Evolutionary conservation across 2,888 invertebrate species (phyloP).

Genomic region (Caenorhabditis becei): DNA sequence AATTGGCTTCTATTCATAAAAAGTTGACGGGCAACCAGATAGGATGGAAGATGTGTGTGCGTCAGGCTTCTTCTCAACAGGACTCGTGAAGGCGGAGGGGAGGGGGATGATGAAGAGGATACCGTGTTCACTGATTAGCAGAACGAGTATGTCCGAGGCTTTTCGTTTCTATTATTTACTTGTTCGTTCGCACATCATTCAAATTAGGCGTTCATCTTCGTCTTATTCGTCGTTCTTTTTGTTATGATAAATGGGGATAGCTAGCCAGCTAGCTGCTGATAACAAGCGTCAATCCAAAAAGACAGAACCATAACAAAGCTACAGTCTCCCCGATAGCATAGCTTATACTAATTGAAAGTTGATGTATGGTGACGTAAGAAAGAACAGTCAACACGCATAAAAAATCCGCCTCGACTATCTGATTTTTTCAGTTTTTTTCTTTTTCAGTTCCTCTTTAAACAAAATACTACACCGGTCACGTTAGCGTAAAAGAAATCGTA

Average conservation of each 20-base stretch:
- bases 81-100: conserved; percentile 16
- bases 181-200: conserved; percentile 44
- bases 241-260: conserved; percentile 4
- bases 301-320: too few relatives aligned
- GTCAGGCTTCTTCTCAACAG: conserved; percentile 47
- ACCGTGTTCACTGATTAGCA: conserved; percentile 60
- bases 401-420: conserved; percentile 45
- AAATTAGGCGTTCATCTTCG: conserved; percentile 15
- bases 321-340: too few relatives aligned
- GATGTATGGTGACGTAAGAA: not conserved
- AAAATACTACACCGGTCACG: conserved; percentile 22
- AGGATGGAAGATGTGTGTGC: conserved; percentile 29
- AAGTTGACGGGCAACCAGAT: conserved; percentile 62
- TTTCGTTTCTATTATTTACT: conserved; percentile 46
- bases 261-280: not conserved
- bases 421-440: conserved; percentile 19
- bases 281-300: not conserved
- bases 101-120: conserved; percentile 38
- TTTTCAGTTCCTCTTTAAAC: conserved; percentile 46
- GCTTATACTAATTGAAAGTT: too few relatives aligned
- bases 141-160: conserved; percentile 40
- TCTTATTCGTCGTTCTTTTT: conserved; percentile 11
- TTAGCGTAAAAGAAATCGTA: not conserved
- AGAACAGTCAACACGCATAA: conserved; percentile 9
- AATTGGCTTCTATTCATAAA: conserved; percentile 54